phyloP scores from a whole-genome alignment of 2,113 vertebrate genomes.

The Ariopsis seemanni region DNA sequence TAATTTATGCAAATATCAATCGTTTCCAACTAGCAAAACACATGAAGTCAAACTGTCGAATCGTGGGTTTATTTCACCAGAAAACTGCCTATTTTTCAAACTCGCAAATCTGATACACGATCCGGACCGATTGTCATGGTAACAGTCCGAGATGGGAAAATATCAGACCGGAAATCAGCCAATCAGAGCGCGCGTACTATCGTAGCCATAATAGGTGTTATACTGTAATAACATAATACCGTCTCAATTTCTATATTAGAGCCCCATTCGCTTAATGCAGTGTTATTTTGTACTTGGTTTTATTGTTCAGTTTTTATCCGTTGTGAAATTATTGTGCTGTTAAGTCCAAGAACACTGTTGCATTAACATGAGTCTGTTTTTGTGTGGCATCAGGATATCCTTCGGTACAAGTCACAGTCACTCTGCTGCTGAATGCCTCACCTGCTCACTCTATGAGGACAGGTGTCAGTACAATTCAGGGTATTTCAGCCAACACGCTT shows the following conservation, averaged over 20 bases:
- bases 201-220: neutral
- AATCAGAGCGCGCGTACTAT: too few relatives aligned
- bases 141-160: too few relatives aligned
- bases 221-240: neutral
- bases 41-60: too few relatives aligned
- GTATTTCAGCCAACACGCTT: conserved; percentile 83
- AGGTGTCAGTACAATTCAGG: conserved; percentile 89
- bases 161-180: too few relatives aligned
- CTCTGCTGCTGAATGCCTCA: conserved; percentile 77
- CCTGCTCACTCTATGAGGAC: conserved; percentile 77
- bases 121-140: too few relatives aligned
- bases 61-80: too few relatives aligned
- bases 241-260: neutral
- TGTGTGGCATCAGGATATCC: conserved; percentile 71
- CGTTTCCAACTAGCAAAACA: too few relatives aligned
- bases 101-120: too few relatives aligned
- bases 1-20: too few relatives aligned
- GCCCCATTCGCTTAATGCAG: neutral
- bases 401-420: conserved; percentile 59
- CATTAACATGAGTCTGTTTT: conserved; percentile 9
- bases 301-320: neutral
- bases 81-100: too few relatives aligned
- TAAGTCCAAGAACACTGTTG: too few relatives aligned
- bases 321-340: neutral
- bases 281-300: neutral